Conservation (phyloP, 2,113 vertebrate genomes). For the Oceanodroma tethys region DNA sequence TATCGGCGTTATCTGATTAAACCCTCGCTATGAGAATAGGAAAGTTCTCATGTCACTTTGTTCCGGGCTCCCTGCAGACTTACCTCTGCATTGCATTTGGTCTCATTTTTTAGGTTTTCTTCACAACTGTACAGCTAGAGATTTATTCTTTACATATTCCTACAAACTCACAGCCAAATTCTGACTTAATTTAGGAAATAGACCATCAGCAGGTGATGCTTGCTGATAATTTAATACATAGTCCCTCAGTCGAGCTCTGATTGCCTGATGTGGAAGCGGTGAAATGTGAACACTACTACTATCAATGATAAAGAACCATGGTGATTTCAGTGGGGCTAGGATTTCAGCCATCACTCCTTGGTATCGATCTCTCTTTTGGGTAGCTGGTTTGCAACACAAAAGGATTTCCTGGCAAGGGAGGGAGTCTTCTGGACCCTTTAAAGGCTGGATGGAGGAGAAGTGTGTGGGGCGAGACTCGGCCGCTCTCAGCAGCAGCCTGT, state of each 20-base stretch:
- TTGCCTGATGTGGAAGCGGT: rapidly evolving
- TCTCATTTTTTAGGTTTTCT: constrained; percentile 41
- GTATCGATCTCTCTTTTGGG: not conserved
- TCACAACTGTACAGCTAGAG: not conserved
- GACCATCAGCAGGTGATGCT: not conserved
- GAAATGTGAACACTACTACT: not conserved
- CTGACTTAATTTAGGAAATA: not conserved
- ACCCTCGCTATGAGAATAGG: constrained; percentile 39
- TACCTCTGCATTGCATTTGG: not conserved
- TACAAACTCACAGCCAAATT: not conserved
- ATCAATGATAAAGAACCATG: rapidly evolving
- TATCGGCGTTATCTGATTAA: constrained; percentile 53
- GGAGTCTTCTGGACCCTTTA: not conserved
- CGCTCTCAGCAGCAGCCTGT: not conserved
- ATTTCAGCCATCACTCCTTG: not conserved
- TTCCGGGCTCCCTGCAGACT: constrained; percentile 18
- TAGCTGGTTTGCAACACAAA: not conserved
- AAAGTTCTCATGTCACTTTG: constrained; percentile 62
- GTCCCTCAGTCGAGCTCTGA: not conserved
- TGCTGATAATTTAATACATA: not conserved
- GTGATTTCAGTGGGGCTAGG: not conserved
- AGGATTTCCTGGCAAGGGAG: not conserved
- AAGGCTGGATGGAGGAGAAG: not conserved
- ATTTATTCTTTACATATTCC: not conserved
- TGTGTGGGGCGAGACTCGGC: not conserved